These are phyloP conservation scores for Grantiella picta DNA, from an alignment of 2,113 vertebrate species.

Conservation along the genomic window DNA sequence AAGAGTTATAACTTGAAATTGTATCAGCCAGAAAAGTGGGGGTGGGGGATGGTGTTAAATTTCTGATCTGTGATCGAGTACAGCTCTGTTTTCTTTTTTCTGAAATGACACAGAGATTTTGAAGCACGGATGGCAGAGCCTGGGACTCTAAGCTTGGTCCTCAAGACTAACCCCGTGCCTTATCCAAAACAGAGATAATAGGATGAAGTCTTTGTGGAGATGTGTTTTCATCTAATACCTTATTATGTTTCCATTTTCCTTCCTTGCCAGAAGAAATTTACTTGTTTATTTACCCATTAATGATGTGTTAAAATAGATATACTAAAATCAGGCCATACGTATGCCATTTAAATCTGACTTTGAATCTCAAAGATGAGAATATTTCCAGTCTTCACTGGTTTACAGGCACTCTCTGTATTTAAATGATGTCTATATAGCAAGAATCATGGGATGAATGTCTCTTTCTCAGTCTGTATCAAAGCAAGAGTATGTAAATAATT, in stretches of 20 bases:
- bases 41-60: not conserved
- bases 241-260: not conserved
- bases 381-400: not conserved
- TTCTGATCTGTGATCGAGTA: not conserved
- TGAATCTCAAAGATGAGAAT: not conserved
- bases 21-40: not conserved
- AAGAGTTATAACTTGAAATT: not conserved
- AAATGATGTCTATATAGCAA: not conserved
- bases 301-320: not conserved
- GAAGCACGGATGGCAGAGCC: not conserved
- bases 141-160: not conserved
- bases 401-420: not conserved
- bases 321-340: not conserved
- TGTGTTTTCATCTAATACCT: not conserved
- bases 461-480: not conserved
- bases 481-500: not conserved
- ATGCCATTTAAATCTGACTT: not conserved
- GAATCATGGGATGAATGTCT: not conserved
- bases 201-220: not conserved
- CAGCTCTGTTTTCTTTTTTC: not conserved
- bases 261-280: not conserved
- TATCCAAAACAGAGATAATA: not conserved
- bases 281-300: constrained; percentile 24
- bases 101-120: not conserved
- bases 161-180: not conserved